Conservation (phyloP, 2,888 invertebrate species). For the Habrosyne pyritoides region DNA sequence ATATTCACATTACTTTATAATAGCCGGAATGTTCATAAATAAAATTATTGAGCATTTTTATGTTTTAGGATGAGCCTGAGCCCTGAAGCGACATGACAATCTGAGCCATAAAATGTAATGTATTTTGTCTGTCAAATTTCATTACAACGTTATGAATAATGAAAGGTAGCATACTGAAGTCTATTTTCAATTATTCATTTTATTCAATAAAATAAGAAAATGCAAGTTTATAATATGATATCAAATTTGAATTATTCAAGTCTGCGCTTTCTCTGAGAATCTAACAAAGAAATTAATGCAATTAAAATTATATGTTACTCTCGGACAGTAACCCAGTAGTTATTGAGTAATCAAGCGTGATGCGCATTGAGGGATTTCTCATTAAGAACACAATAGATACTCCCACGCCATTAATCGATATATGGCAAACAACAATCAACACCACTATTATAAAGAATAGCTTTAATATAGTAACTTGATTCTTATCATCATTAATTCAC, state of each 20-base stretch:
- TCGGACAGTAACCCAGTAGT: slow-evolving; percentile 28
- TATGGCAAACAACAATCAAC: no score
- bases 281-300: neutral
- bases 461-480: no score
- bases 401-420: slow-evolving; percentile 51
- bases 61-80: neutral
- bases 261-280: neutral
- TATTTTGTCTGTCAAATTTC: no score
- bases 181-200: no score
- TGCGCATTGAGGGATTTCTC: slow-evolving; percentile 44
- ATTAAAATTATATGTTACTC: neutral
- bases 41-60: neutral
- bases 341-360: slow-evolving; percentile 45
- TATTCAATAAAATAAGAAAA: no score
- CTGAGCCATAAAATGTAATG: neutral
- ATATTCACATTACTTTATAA: neutral
- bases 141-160: neutral
- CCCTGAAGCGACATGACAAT: neutral
- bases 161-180: neutral
- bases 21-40: neutral
- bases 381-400: slow-evolving; percentile 48
- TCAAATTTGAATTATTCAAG: neutral
- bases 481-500: no score
- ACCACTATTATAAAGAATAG: no score
- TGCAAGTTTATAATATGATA: neutral